Evolutionary conservation across 2,113 vertebrate species (phyloP), one percentile per base, ranked within the genome.

Genomic region (Hypomesus transpacificus): DNA sequence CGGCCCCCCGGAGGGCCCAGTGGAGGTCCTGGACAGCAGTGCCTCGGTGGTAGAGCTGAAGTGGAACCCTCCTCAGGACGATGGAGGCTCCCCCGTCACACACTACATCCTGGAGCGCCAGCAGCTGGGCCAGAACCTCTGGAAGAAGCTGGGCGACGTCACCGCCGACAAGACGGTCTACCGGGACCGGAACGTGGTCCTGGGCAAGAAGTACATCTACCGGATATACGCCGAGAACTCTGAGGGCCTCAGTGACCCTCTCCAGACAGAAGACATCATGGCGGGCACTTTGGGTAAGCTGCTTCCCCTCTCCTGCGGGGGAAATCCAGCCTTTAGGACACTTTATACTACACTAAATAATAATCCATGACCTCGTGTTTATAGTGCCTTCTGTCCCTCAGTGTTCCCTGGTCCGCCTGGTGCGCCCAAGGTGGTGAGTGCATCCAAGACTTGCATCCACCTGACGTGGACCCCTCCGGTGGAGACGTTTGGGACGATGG

Each of bases 211-310:
- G 82, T 96, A 95, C 77, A 82, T 86, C 85, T 96, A 95, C 87
- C 91, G 89, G 2, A 91, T 96, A 81, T 89, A 83, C 16, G 94
- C 95, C 0, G 80, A 93, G 81, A 96, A 89, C 21, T 84, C 90
- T 0, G 93, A 96, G 83, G 95, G 94, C 11, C 53, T 80, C 0
- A 89, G 95, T 0, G 88, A 95, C 0, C 31, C 91, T 0, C 84
- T 97, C 87, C 91, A 94, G 74, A 95, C 94, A 0, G 85, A 90
- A 3, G 92, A 92, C 76, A 91, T 94, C 78, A 92, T 92, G 85
- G 87, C 92, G 74, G 91, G 89, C 8, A 76, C 89, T 53, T 88
- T 94, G 85, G 93, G 95, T 96, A 75, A 93, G 83, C 46, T 14
- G 24, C 51, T 70, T 51, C 31, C 31, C 7, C 1, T 7, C 39